These are phyloP conservation scores for Jordanella pulchra DNA, from an alignment of 2,797 vertebrate species.

Conservation along the genomic window DNA sequence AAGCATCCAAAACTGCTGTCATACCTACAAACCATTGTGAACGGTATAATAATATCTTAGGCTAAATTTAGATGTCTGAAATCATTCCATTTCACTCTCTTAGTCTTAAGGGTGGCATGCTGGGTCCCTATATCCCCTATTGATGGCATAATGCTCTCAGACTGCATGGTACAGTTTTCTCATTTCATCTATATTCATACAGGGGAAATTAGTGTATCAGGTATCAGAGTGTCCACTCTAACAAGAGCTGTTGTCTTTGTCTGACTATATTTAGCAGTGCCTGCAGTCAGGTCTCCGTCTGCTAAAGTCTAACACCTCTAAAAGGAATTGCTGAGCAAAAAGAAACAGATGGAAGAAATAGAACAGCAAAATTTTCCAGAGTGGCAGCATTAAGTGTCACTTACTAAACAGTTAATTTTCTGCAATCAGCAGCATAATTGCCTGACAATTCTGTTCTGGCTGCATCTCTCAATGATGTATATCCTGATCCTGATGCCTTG, in stretches of 20 bases:
- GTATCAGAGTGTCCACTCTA: constrained; percentile 41
- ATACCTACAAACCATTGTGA: constrained; percentile 12
- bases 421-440: constrained; percentile 58
- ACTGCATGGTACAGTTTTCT: constrained; percentile 16
- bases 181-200: constrained; percentile 66
- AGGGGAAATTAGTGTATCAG: constrained; percentile 20
- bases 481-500: constrained; percentile 71
- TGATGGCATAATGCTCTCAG: constrained; percentile 54
- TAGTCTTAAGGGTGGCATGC: constrained; percentile 15
- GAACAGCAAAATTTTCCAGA: constrained; percentile 4
- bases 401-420: constrained; percentile 23
- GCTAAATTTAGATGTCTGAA: neutral
- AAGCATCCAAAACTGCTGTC: constrained; percentile 3
- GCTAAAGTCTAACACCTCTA: constrained; percentile 71
- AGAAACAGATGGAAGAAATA: too few relatives aligned
- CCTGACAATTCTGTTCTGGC: constrained; percentile 72
- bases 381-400: constrained; percentile 16
- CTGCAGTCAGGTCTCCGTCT: constrained; percentile 56
- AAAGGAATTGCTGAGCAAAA: constrained; percentile 17
- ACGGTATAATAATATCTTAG: constrained; percentile 11
- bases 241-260: constrained; percentile 52
- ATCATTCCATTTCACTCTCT: neutral
- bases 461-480: constrained; percentile 74
- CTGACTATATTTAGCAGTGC: constrained; percentile 65
- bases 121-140: constrained; percentile 58